Conservation (phyloP, 2,888 invertebrate species). For the Dusona sp. region DNA sequence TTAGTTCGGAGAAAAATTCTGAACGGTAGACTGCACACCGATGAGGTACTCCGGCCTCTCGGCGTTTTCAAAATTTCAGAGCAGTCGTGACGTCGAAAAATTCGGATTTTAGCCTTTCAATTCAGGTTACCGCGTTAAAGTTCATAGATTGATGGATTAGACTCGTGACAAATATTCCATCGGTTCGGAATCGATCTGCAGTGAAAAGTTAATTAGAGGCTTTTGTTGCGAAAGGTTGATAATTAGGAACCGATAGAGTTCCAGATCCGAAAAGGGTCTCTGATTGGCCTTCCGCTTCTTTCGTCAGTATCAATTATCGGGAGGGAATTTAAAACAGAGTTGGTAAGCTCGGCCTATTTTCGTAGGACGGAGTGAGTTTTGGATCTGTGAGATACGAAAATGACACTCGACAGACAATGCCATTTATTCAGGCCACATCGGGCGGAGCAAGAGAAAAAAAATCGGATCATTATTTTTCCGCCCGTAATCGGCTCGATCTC, state of each 20-base stretch:
- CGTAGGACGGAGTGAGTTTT: neutral
- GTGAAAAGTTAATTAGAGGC: conserved; percentile 1
- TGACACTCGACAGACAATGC: conserved; percentile 22
- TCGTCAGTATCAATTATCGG: neutral
- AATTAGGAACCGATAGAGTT: conserved; percentile 2
- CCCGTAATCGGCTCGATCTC: neutral
- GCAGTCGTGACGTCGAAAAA: too few relatives aligned
- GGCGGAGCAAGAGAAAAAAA: neutral
- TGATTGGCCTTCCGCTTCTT: neutral
- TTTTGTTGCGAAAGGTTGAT: neutral
- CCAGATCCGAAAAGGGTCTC: neutral
- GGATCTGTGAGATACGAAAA: neutral
- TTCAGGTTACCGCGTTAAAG: neutral
- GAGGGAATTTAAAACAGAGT: neutral
- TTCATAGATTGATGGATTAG: too few relatives aligned
- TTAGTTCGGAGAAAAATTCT: neutral
- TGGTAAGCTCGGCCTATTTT: neutral
- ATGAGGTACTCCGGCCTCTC: too few relatives aligned
- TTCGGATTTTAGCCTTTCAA: neutral
- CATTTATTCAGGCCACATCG: too few relatives aligned
- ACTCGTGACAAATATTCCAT: too few relatives aligned
- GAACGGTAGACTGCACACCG: neutral
- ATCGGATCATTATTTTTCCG: conserved; percentile 12
- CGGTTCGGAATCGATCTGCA: neutral
- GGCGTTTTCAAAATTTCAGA: too few relatives aligned